phyloP scores from a whole-genome alignment of 2,113 vertebrate genomes.

The Triplophysa siluroides region DNA sequence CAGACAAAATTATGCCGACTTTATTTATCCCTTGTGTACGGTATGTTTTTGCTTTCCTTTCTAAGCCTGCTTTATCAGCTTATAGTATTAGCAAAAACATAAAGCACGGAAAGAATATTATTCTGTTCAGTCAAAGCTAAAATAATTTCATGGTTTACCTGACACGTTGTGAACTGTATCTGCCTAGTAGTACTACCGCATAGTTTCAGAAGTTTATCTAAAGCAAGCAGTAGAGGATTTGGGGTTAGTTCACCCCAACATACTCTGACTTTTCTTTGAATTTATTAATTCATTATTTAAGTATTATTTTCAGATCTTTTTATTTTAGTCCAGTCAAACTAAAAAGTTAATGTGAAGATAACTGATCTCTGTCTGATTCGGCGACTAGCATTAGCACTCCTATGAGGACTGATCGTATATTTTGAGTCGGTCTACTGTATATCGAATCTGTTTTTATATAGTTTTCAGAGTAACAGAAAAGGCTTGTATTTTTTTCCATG shows the following conservation, averaged over 20 bases:
- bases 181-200: not conserved
- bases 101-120: not conserved
- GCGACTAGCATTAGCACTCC: not conserved
- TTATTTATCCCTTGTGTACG: constrained; percentile 24
- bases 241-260: not conserved
- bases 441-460: not conserved
- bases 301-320: not conserved
- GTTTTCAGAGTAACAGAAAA: not conserved
- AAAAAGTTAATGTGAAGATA: not conserved
- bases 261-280: not conserved
- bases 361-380: not conserved
- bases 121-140: not conserved
- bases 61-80: constrained; percentile 1
- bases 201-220: not conserved
- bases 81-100: not conserved
- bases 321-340: not conserved
- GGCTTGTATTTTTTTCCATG: constrained; percentile 29
- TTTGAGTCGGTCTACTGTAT: not conserved
- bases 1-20: constrained; percentile 14
- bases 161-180: not conserved
- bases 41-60: not conserved
- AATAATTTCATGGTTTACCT: constrained; percentile 11
- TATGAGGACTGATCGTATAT: not conserved
- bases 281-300: too few relatives aligned
- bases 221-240: not conserved